These are phyloP conservation scores for Rhynchonycteris naso DNA, from an alignment of 2,797 vertebrate species.

Conservation along the genomic window DNA sequence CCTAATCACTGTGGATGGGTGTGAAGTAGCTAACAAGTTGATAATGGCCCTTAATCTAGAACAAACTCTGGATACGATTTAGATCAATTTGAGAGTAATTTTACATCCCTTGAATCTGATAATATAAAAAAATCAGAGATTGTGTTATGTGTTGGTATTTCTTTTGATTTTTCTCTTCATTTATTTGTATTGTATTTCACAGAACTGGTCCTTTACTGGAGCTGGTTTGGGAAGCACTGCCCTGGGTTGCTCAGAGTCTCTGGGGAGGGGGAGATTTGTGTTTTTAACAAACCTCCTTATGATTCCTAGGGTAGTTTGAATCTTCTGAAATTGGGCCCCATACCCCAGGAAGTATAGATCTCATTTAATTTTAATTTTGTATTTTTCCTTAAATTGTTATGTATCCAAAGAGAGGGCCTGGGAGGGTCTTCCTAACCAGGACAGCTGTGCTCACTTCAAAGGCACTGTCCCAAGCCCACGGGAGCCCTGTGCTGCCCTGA, in stretches of 20 bases:
- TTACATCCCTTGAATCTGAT: neutral
- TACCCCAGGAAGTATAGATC: neutral
- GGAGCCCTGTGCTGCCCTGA: neutral
- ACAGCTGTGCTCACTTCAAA: conserved; percentile 46
- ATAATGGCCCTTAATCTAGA: accelerated
- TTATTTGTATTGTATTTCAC: neutral
- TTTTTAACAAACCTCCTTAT: neutral
- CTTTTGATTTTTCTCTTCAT: neutral
- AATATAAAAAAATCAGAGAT: neutral
- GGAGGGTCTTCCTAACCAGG: conserved; percentile 23
- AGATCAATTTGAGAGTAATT: neutral
- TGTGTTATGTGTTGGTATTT: neutral
- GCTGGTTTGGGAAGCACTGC: neutral
- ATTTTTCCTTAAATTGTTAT: neutral
- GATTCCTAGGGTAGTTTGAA: neutral
- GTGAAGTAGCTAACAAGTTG: too few relatives aligned
- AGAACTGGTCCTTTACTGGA: neutral
- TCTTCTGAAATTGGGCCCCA: conserved; percentile 57
- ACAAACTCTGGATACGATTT: neutral
- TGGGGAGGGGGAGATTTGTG: neutral
- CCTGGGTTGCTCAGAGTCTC: neutral
- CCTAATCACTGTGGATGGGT: neutral
- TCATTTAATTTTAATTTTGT: conserved; percentile 12
- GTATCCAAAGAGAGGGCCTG: conserved; percentile 6
- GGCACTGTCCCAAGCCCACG: neutral